phyloP scores from a whole-genome alignment of 92 coral and sea anemone genomes.

The Parazoanthus darwini region DNA sequence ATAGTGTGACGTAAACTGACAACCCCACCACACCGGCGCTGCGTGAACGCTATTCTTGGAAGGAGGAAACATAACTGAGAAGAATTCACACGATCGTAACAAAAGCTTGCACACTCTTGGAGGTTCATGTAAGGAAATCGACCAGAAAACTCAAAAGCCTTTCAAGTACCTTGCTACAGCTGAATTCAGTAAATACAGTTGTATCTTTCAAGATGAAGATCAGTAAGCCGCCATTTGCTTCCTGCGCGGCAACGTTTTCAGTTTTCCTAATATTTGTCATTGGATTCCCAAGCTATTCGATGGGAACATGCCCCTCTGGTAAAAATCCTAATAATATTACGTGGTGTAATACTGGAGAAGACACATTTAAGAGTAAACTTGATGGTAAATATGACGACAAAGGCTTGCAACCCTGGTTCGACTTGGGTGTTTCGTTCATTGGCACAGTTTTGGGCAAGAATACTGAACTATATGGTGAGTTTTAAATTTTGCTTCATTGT shows the following conservation, averaged over 20 bases:
- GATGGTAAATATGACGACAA: constrained; percentile 20
- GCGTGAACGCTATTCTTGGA: background rate
- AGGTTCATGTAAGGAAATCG: background rate
- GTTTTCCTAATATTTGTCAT: background rate
- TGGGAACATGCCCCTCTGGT: constrained; percentile 17
- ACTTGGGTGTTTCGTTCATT: constrained; percentile 34
- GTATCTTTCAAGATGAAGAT: constrained; percentile 9
- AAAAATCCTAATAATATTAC: constrained; percentile 28
- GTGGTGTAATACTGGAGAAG: constrained; percentile 23
- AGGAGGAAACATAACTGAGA: background rate
- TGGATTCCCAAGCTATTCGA: constrained; percentile 5
- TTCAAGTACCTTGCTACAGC: background rate
- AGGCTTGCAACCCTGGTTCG: constrained; percentile 44
- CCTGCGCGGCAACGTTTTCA: background rate
- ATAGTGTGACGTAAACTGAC: constrained; percentile 31
- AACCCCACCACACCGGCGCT: background rate
- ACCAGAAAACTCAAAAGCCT: background rate
- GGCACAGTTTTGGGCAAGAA: background rate
- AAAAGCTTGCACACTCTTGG: background rate
- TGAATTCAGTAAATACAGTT: background rate
- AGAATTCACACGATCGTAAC: too few species aligned
- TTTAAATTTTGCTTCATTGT: constrained; percentile 2
- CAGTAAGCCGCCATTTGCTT: constrained; percentile 11
- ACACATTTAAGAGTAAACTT: constrained; percentile 1
- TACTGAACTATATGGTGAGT: constrained; percentile 29